Percentiles rank a stretch among this genome's conserved stretches.
These are phyloP conservation scores for Apamea anceps DNA, from an alignment of 2,888 invertebrate species.

Conservation along the genomic window DNA sequence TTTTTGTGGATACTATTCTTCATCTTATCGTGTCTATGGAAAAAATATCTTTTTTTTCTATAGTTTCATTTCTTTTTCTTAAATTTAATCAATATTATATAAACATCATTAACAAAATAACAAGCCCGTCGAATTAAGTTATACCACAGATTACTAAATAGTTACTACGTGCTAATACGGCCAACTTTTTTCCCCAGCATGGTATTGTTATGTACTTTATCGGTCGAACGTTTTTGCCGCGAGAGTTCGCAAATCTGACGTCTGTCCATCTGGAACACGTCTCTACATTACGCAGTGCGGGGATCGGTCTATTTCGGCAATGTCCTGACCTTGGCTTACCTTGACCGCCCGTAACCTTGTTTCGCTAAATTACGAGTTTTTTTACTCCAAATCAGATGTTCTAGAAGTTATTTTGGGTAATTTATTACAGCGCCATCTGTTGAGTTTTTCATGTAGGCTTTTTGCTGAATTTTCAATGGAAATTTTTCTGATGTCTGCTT, in stretches of 20 bases:
- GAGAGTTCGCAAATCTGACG: constrained; percentile 4
- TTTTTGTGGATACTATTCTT: no score
- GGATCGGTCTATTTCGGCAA: constrained; percentile 59
- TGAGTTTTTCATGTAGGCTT: constrained; percentile 27
- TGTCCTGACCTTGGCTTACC: constrained; percentile 74
- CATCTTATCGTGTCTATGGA: no score
- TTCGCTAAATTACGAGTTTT: constrained; percentile 52
- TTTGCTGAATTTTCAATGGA: not conserved
- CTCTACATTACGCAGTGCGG: constrained; percentile 49
- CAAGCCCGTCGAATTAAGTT: not conserved
- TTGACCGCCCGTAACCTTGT: constrained; percentile 78
- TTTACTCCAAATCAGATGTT: constrained; percentile 68
- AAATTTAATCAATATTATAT: no score
- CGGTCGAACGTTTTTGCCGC: not conserved
- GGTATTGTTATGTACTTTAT: not conserved
- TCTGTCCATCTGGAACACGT: constrained; percentile 32
- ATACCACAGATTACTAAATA: no score
- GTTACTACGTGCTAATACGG: no score
- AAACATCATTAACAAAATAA: not conserved
- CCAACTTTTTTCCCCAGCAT: not conserved
- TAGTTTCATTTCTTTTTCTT: no score
- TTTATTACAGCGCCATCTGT: constrained; percentile 67
- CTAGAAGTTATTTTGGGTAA: constrained; percentile 69
- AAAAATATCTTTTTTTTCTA: no score
- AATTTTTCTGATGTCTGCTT: not conserved